These are phyloP conservation scores for Danio kyathit DNA, from an alignment of 2,797 vertebrate species.

Conservation along the genomic window DNA sequence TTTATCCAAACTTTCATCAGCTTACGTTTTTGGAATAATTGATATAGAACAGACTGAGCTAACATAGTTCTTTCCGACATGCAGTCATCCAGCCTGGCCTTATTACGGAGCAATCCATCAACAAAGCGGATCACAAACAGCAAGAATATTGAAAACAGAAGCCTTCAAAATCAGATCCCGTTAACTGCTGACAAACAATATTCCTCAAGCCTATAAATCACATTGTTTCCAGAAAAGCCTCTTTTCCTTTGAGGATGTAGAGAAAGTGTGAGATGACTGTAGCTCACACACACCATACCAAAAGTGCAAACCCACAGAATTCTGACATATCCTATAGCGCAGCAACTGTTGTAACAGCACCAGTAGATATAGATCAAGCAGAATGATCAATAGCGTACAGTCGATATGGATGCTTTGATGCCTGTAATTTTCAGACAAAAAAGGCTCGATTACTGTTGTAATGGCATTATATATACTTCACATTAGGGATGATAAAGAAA, in stretches of 20 bases:
- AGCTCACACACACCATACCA: constrained; percentile 20
- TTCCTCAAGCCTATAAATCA: constrained; percentile 27
- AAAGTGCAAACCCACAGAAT: constrained; percentile 3
- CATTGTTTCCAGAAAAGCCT: constrained; percentile 1
- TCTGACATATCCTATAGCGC: background rate
- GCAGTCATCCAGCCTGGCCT: background rate
- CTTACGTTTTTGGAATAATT: constrained; percentile 1
- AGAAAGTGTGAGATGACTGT: constrained; percentile 4
- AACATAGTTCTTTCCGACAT: constrained; percentile 13
- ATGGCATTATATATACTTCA: background rate
- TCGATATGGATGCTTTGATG: background rate
- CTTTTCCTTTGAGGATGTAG: background rate
- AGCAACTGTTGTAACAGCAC: background rate
- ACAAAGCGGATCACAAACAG: background rate
- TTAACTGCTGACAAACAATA: constrained; percentile 37
- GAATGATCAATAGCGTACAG: constrained; percentile 1
- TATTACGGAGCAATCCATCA: constrained; percentile 32
- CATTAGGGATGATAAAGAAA: background rate
- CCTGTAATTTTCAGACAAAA: background rate
- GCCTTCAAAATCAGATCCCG: constrained; percentile 22
- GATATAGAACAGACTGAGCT: constrained; percentile 7
- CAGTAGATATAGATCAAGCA: background rate
- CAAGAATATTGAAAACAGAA: constrained; percentile 10
- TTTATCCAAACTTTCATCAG: constrained; percentile 34
- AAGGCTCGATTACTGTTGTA: background rate